Evolutionary conservation across 2,888 invertebrate species (phyloP), one percentile per base, ranked within the genome.

Genomic region (Idaea biselata): DNA sequence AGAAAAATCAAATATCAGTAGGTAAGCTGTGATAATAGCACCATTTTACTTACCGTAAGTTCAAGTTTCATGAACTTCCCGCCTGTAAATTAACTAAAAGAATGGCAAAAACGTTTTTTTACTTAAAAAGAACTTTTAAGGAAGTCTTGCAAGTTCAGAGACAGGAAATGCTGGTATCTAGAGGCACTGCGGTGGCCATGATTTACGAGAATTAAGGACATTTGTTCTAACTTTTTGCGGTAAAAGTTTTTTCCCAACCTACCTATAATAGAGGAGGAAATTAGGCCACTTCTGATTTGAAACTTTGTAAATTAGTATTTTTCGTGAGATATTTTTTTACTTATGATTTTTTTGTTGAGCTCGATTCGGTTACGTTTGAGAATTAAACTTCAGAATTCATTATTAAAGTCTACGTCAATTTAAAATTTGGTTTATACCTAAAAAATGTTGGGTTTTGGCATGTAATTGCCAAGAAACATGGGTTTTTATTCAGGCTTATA

Each of bases 21-120:
- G 32, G 32, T 7, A 4, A 32, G 32, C 32, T 4, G 32, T 32
- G 14, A 14, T 1, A 14, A 33, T 7, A 7, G 33, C 33, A 14
- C 8, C 1, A 33, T 14, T n/a, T 14, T 44, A 44, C 14, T 44
- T 44, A 44, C 6, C 44, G 44, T 44, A 44, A 11, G 44, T 44
- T 44, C 44, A 44, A 8, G 14, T 44, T 8, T 14, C 44, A 44
- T 11, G 1, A 14, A 14, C 14, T 44, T 44, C 5, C 14, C 7
- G 44, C 14, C 44, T 44, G 44, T 44, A 66, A 69, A 69, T 69
- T 69, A 69, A 69, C 66, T 62, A 63, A 67, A 67, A 64, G 62
- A 64, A 66, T 60, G 60, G 17, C 55, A 63, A 64, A 66, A 64
- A 63, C 44, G 44, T 44, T 58, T 61, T 69, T 67, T 64, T 63